phyloP scores from a whole-genome alignment of 2,113 vertebrate species.

The Seriola rivoliana region DNA sequence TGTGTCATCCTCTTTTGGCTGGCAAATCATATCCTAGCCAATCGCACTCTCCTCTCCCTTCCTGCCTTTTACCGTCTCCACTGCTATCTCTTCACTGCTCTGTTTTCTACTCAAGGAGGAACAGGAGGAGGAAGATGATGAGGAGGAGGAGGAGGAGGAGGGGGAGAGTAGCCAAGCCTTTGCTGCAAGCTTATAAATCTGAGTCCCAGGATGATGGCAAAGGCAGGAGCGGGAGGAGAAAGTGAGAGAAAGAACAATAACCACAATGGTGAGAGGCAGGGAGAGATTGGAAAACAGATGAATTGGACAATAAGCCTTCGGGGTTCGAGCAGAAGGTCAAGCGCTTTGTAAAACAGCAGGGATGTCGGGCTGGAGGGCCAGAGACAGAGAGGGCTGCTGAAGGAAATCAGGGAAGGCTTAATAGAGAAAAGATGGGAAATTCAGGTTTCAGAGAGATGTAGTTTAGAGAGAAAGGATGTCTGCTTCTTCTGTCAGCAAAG shows the following conservation, averaged over 20 bases:
- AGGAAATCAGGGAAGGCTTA: background rate
- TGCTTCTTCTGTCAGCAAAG: background rate
- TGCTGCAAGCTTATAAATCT: constrained; percentile 69
- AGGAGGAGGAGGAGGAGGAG: background rate
- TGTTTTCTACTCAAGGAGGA: constrained; percentile 19
- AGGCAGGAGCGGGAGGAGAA: constrained; percentile 32
- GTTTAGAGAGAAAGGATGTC: constrained; percentile 12
- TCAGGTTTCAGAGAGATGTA: background rate
- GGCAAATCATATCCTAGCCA: constrained; percentile 50
- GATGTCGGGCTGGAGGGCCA: constrained; percentile 18
- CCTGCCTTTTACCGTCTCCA: background rate
- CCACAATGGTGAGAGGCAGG: constrained; percentile 39
- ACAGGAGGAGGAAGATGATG: background rate
- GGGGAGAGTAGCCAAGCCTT: constrained; percentile 9
- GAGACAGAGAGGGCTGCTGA: constrained; percentile 9
- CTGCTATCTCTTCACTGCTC: constrained; percentile 9
- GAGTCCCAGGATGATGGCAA: constrained; percentile 38
- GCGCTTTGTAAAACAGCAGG: constrained; percentile 29
- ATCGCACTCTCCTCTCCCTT: background rate
- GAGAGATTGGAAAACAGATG: constrained; percentile 65
- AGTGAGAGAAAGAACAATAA: constrained; percentile 56
- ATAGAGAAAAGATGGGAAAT: constrained; percentile 17
- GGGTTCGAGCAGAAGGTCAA: constrained; percentile 55
- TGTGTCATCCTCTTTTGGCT: constrained; percentile 60
- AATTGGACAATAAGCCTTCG: constrained; percentile 67